Evolutionary conservation across 2,797 vertebrate genomes (phyloP), one percentile per base, ranked within the genome.

Genomic region (Hydrophis major): DNA sequence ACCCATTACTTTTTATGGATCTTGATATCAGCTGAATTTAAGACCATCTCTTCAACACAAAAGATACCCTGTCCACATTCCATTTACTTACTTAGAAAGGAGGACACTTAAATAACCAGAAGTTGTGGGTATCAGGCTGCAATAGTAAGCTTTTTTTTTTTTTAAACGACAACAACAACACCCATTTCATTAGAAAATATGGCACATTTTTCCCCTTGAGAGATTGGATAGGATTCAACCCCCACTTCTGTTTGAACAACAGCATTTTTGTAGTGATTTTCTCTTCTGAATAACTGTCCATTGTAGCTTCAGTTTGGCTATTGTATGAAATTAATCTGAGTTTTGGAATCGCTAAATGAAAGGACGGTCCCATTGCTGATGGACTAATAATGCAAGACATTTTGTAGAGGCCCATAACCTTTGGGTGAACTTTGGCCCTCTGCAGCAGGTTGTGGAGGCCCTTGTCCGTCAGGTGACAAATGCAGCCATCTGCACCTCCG

Each of bases 401-500:
- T 96, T 89, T 96, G 95, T 89, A 95, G 96, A 94, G 95, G 94
- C 92, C 95, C 90, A 11, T 98, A 98, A 98, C 98, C 98, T 97
- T 96, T 97, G 83, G 20, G 95, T 98, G 97, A 98, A 97, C 97
- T 96, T 96, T 94, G 96, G 97, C 93, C 95, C 97, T 95, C 78
- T 94, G 97, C 94, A 97, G 97, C 97, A 98, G 97, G 97, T 96
- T 98, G 96, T 94, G 87, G 97, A 97, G 96, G 96, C 97, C 96
- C 97, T 96, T 93, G 96, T 93, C 96, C 56, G 97, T 97, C 97
- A 98, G 97, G 97, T 97, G 97, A 98, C 97, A 96, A 92, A 96
- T 94, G 94, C 25, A 92, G 96, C 98, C 98, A 98, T 98, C 98
- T 98, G 97, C 95, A 97, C 95, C 89, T 94, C 96, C 96, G 95